Evolutionary conservation across 2,113 vertebrate species (phyloP).

Genomic region (Rhegmatorhina hoffmannsi): DNA sequence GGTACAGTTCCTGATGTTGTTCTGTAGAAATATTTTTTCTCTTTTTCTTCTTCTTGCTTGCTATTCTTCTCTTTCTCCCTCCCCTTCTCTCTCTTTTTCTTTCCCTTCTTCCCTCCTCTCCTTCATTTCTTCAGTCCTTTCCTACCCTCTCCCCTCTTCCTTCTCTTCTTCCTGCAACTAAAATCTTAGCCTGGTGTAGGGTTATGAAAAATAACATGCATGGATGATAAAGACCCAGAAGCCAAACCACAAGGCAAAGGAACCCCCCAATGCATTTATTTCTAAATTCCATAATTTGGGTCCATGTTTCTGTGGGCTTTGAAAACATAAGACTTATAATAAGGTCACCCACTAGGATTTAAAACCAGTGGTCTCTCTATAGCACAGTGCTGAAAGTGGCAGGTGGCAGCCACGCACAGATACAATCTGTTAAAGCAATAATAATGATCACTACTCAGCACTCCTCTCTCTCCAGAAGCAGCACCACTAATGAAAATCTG

Average conservation of each 20-base stretch:
- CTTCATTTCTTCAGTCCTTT: background rate
- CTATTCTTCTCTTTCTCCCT: background rate
- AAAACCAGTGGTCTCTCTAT: background rate
- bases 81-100: background rate
- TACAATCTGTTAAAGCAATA: slow-evolving; percentile 28
- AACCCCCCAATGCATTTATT: background rate
- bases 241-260: background rate
- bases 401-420: slow-evolving; percentile 6
- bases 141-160: background rate
- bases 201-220: background rate
- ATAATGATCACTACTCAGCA: background rate
- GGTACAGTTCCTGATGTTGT: background rate
- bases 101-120: background rate
- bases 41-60: background rate
- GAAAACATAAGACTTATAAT: background rate
- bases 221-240: background rate
- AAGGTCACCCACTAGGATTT: slow-evolving; percentile 29
- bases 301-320: background rate
- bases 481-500: slow-evolving; percentile 24
- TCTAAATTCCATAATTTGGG: background rate
- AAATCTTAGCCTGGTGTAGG: background rate
- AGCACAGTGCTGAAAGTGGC: background rate
- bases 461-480: slow-evolving; percentile 3
- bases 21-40: background rate
- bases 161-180: background rate